phyloP scores from a whole-genome alignment of 2,797 vertebrate species.

The Sphenodon punctatus region DNA sequence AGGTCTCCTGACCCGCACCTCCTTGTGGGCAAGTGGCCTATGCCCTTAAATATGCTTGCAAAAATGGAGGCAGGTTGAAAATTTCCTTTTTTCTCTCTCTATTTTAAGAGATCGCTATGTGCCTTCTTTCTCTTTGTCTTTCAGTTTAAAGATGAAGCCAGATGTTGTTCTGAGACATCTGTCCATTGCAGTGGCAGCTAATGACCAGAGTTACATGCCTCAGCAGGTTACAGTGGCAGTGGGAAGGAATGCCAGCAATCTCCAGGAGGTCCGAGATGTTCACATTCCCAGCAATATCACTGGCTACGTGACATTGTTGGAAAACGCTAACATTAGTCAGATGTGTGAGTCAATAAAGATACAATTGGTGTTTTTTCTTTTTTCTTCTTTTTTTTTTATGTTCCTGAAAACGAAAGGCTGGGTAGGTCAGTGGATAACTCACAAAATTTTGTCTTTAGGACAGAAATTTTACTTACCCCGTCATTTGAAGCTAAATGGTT shows the following conservation, averaged over 20 bases:
- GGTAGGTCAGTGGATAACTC: background rate
- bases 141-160: conserved; percentile 94
- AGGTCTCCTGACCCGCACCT: too few species aligned
- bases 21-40: too few species aligned
- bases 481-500: background rate
- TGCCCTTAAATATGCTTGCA: background rate
- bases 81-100: background rate
- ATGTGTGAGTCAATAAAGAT: conserved; percentile 86
- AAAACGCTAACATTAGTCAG: conserved; percentile 95
- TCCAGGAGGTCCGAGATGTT: conserved; percentile 94
- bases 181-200: conserved; percentile 92
- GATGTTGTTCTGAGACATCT: conserved; percentile 92
- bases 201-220: conserved; percentile 98
- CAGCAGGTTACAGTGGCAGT: conserved; percentile 95
- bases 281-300: conserved; percentile 97
- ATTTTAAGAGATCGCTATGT: background rate
- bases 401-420: conserved; percentile 1
- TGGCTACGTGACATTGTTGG: conserved; percentile 93
- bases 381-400: background rate
- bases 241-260: conserved; percentile 86
- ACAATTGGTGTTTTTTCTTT: background rate
- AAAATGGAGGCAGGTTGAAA: background rate
- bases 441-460: background rate
- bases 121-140: conserved; percentile 24
- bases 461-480: background rate